Evolutionary conservation across 1,140 invertebrate genomes (phyloP).

Genomic region (Aphelenchoides fujianensis): DNA sequence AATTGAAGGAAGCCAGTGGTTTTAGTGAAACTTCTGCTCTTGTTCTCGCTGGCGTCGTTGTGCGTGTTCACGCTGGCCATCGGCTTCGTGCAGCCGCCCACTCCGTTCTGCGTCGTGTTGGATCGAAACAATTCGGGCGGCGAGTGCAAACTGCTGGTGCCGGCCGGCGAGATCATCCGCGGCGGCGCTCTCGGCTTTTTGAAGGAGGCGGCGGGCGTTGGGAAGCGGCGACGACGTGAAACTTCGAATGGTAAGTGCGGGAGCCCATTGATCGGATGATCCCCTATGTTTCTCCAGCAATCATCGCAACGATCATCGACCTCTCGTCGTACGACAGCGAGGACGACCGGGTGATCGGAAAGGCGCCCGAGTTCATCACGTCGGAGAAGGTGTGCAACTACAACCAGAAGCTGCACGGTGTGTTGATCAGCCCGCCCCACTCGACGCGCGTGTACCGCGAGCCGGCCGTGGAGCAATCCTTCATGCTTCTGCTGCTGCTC

Average conservation of each 20-base stretch:
- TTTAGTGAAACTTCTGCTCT: constrained; percentile 72
- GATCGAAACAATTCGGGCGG: constrained; percentile 71
- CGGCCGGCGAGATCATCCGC: constrained; percentile 53
- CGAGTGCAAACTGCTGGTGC: constrained; percentile 52
- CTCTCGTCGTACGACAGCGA: constrained; percentile 55
- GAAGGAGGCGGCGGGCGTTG: constrained; percentile 54
- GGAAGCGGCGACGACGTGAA: constrained; percentile 41
- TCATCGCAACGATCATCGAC: constrained; percentile 57
- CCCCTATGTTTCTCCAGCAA: constrained; percentile 31
- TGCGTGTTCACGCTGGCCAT: constrained; percentile 91
- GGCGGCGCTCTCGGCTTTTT: constrained; percentile 55
- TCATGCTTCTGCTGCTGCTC: constrained; percentile 84
- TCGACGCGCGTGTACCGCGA: constrained; percentile 83
- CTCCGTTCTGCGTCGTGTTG: constrained; percentile 76
- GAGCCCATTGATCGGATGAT: constrained; percentile 6
- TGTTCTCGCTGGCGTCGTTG: constrained; percentile 89
- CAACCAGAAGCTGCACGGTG: constrained; percentile 72
- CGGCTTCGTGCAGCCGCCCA: constrained; percentile 87
- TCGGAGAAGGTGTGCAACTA: constrained; percentile 70
- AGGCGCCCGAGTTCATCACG: constrained; percentile 58
- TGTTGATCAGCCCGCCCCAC: constrained; percentile 84
- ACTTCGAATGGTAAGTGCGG: constrained; percentile 15
- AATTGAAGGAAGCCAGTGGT: background rate
- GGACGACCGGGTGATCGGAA: constrained; percentile 52
- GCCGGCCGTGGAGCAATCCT: constrained; percentile 88